These are phyloP conservation scores for Athetis lepigone DNA, from an alignment of 2,888 invertebrate species.

Conservation along the genomic window DNA sequence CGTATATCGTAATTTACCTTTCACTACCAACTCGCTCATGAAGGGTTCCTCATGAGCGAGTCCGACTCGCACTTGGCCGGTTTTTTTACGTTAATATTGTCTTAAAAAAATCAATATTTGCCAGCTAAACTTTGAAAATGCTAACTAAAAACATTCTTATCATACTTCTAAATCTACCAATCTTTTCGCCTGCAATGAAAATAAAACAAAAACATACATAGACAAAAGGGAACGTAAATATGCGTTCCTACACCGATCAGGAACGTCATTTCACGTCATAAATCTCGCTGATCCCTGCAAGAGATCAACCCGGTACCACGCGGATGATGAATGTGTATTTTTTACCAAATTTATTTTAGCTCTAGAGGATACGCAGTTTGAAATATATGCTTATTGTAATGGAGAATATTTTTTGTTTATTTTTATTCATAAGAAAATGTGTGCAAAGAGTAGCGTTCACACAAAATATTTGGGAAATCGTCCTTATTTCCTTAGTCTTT, in stretches of 20 bases:
- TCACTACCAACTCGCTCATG: no score
- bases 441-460: not conserved
- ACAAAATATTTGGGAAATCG: not conserved
- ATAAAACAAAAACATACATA: slow-evolving; percentile 20
- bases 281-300: slow-evolving; percentile 81
- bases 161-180: not conserved
- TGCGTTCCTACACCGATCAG: slow-evolving; percentile 62
- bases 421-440: slow-evolving; percentile 2
- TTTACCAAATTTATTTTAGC: slow-evolving; percentile 75
- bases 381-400: slow-evolving; percentile 21
- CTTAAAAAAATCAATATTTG: no score
- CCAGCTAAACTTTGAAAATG: not conserved
- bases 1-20: no score
- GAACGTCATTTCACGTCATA: slow-evolving; percentile 76
- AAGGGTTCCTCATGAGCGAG: no score
- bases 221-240: slow-evolving; percentile 50
- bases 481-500: not conserved
- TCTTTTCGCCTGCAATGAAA: slow-evolving; percentile 10
- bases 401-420: slow-evolving; percentile 11
- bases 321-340: slow-evolving; percentile 85
- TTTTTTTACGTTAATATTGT: no score
- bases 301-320: slow-evolving; percentile 77
- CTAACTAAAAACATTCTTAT: not conserved
- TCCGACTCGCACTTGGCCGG: no score
- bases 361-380: slow-evolving; percentile 60